Conservation (phyloP, 2,113 vertebrate genomes). For the Menidia beryllina region DNA sequence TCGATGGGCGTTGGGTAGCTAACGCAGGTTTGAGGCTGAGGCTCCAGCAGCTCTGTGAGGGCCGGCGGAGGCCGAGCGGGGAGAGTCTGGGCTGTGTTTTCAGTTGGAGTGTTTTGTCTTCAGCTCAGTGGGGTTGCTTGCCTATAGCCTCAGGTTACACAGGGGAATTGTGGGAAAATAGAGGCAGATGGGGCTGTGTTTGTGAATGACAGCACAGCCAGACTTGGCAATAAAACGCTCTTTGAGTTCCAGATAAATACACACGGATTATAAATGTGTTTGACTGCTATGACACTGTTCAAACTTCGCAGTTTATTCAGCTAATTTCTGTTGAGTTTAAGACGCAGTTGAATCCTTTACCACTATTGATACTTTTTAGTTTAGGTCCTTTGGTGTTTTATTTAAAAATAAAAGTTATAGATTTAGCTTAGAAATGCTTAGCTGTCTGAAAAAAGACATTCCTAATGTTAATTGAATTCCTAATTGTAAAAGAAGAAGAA, state of each 20-base stretch:
- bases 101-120: constrained; percentile 68
- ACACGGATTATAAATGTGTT: neutral
- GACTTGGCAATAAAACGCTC: neutral
- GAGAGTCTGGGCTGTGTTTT: constrained; percentile 55
- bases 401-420: too few species aligned
- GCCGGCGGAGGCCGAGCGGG: neutral
- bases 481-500: too few species aligned
- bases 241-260: neutral
- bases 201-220: constrained; percentile 30
- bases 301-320: neutral
- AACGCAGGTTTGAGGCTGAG: too few species aligned
- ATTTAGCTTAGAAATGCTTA: too few species aligned
- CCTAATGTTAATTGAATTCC: too few species aligned
- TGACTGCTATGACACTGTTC: too few species aligned
- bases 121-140: constrained; percentile 53
- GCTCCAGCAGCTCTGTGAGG: neutral
- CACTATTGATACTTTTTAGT: too few species aligned
- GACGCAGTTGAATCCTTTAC: too few species aligned
- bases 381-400: too few species aligned
- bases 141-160: constrained; percentile 68
- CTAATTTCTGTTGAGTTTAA: too few species aligned
- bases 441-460: too few species aligned
- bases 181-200: constrained; percentile 19
- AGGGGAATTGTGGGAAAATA: constrained; percentile 55
- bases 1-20: too few species aligned